Evolutionary conservation across 37 sponge, comb jelly and placozoan genomes (phyloP), one percentile per base, ranked within the genome.

Genomic region (Cladorhizidae sp.): DNA sequence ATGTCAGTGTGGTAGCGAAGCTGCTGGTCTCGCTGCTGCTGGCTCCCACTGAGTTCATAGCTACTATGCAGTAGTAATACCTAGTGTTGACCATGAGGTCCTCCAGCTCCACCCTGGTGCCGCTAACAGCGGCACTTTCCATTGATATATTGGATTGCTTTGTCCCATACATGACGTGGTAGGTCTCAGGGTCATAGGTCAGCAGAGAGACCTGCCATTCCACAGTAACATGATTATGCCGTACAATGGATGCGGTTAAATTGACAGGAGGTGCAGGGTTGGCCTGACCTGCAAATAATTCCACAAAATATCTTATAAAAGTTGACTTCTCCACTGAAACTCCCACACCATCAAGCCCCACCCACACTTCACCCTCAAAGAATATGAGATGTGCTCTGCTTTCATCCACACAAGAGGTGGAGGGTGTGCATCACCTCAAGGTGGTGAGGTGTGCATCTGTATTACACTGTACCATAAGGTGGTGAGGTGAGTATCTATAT

Each of bases 111-210:
- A 68, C 57, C 21, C 40, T 58, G 41, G 57, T 65, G 25, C 21
- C 35, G 29, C 40, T 41, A 12, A 21, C 49, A 36, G 20, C 28
- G 11, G 23, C 32, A 42, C 76, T 74, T 25, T 42, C 51, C n/a
- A 35, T 18, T 51, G 22, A 35, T n/a, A 79, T 65, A 50, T 35
- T 51, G 49, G 14, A 55, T 32, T 25, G 29, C 25, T 35, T 28
- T 28, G 40, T n/a, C 32, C 82, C 67, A 81, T 80, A 87, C 11
- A 42, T n/a, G 25, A 87, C 65, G 0, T 35, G 25, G 62, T 88
- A 88, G 36, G 55, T 82, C 83, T 88, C 88, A 40, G 54, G 77
- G 57, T 82, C 80, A 58, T 88, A 88, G 29, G 78, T 42, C 0
- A 88, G 26, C 6, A 20, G 23, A 49, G 70, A 17, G 0, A 88